Conservation (phyloP, 2,888 invertebrate species). For the Masnerella sp. region DNA sequence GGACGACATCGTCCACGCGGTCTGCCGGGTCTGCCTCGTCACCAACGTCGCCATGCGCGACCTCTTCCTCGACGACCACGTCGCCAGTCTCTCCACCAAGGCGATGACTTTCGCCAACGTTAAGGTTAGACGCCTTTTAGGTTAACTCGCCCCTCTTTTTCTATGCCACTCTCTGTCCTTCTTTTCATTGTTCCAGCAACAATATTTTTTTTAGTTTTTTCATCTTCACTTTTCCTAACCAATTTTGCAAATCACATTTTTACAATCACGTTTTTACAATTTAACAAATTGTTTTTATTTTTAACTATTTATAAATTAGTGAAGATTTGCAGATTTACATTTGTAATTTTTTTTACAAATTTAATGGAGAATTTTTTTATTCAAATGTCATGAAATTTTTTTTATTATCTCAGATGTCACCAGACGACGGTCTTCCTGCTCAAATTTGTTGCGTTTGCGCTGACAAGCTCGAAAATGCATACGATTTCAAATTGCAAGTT, state of each 20-base stretch:
- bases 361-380: too few relatives aligned
- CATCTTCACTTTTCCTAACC: background rate
- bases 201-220: background rate
- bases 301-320: too few relatives aligned
- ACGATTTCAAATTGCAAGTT: slow-evolving; percentile 75
- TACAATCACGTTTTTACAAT: too few relatives aligned
- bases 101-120: slow-evolving; percentile 75
- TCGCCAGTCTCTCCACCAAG: slow-evolving; percentile 70
- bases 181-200: too few relatives aligned
- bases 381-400: background rate
- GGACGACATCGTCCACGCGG: slow-evolving; percentile 65
- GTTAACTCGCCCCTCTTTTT: slow-evolving; percentile 12
- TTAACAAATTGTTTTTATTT: too few relatives aligned
- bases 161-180: too few relatives aligned
- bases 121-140: slow-evolving; percentile 71
- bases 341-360: too few relatives aligned
- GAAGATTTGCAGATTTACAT: too few relatives aligned
- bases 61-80: slow-evolving; percentile 69
- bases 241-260: too few relatives aligned
- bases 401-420: slow-evolving; percentile 64
- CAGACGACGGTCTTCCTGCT: slow-evolving; percentile 73
- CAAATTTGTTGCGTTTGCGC: slow-evolving; percentile 73
- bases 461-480: slow-evolving; percentile 73
- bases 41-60: slow-evolving; percentile 71
- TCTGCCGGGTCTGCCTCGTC: slow-evolving; percentile 73